Percentiles rank a stretch among this genome's conserved stretches.
These are phyloP conservation scores for Vidua macroura DNA, from an alignment of 2,113 vertebrate genomes.

Conservation along the genomic window DNA sequence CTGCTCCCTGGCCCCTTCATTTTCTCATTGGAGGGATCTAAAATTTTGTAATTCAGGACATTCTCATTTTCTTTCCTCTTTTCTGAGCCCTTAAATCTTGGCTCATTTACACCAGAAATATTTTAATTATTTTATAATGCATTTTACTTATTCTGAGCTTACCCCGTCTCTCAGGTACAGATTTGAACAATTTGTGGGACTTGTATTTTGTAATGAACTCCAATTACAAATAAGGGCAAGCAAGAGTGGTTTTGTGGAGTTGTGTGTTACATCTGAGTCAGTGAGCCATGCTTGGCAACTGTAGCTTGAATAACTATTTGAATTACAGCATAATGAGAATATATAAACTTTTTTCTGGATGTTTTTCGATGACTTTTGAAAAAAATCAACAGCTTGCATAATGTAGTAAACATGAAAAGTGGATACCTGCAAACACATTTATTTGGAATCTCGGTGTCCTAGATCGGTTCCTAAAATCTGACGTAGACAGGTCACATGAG, in stretches of 20 bases:
- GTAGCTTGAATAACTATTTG: not conserved
- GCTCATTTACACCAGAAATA: not conserved
- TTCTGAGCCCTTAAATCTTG: not conserved
- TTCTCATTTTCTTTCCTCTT: not conserved
- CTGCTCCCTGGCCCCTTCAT: not conserved
- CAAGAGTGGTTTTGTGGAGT: not conserved
- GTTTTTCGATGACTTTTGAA: not conserved
- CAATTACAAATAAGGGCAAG: not conserved
- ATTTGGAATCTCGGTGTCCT: not conserved
- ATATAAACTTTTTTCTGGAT: fast-evolving
- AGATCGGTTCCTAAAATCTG: not conserved
- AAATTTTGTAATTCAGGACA: not conserved
- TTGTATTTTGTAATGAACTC: not conserved
- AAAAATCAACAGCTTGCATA: not conserved
- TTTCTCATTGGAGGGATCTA: not conserved
- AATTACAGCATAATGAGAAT: not conserved
- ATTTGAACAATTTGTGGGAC: not conserved
- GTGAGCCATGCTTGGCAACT: not conserved
- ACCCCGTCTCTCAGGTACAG: not conserved
- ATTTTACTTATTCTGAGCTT: not conserved
- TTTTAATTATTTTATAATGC: not conserved
- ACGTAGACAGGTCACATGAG: not conserved
- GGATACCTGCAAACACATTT: not conserved
- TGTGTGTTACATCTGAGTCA: not conserved
- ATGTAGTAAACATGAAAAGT: not conserved